phyloP scores from a whole-genome alignment of 2,888 invertebrate genomes.

The Dynastes grantii region DNA sequence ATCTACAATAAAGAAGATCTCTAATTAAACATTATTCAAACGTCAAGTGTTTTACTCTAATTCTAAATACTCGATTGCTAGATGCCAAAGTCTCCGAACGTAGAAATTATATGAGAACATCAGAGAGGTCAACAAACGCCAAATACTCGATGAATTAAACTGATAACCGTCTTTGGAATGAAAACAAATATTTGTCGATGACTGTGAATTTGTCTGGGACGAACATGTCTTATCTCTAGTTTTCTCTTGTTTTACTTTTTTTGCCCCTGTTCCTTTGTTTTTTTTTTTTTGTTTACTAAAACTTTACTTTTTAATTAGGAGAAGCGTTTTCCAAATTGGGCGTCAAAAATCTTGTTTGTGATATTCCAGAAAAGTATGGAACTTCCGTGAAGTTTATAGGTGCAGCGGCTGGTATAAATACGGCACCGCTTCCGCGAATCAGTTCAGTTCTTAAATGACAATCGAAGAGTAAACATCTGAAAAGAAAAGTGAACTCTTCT shows the following conservation, averaged over 20 bases:
- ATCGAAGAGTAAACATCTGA: too few relatives aligned
- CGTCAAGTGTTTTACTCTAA: not conserved
- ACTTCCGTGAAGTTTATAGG: too few relatives aligned
- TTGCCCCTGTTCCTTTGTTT: not conserved
- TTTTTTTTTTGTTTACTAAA: too few relatives aligned
- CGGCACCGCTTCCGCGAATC: too few relatives aligned
- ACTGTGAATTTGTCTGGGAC: slow-evolving; percentile 5
- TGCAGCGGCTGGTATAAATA: too few relatives aligned
- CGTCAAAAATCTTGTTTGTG: too few relatives aligned
- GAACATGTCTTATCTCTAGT: not conserved
- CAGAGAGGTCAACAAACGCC: slow-evolving; percentile 20
- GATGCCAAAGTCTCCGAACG: not conserved
- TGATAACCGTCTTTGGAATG: slow-evolving; percentile 12
- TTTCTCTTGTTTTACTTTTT: not conserved
- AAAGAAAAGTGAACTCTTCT: too few relatives aligned
- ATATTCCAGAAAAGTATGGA: too few relatives aligned
- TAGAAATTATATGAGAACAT: not conserved
- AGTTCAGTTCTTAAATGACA: too few relatives aligned
- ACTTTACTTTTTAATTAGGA: too few relatives aligned
- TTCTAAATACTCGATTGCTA: not conserved
- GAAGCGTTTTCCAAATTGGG: too few relatives aligned
- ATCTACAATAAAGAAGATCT: slow-evolving; percentile 20
- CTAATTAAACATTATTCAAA: not conserved
- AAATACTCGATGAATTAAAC: slow-evolving; percentile 6
- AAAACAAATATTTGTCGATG: slow-evolving; percentile 31